Evolutionary conservation across 1,140 invertebrate genomes (phyloP).

Genomic region (Chlorops oryzae): DNA sequence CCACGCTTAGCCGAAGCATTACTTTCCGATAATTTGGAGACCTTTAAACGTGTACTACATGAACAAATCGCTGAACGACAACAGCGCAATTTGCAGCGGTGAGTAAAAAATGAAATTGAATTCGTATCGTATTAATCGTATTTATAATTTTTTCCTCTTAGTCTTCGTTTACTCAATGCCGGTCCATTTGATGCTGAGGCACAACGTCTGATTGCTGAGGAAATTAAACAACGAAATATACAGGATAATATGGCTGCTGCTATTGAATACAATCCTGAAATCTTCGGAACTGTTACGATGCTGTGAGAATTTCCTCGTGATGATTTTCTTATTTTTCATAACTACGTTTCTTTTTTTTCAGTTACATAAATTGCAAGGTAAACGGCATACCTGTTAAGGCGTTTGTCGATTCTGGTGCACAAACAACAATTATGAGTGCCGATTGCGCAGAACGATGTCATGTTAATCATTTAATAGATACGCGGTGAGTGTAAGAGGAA

Average conservation of each 20-base stretch:
- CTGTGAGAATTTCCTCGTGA: slow-evolving; percentile 53
- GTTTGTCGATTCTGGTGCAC: slow-evolving; percentile 94
- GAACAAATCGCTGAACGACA: slow-evolving; percentile 73
- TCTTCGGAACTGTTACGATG: slow-evolving; percentile 96
- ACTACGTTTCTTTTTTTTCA: slow-evolving; percentile 13
- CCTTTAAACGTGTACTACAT: slow-evolving; percentile 72
- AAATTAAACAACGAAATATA: slow-evolving; percentile 93
- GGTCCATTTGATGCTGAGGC: slow-evolving; percentile 94
- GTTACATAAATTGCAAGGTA: slow-evolving; percentile 86
- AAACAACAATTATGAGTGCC: slow-evolving; percentile 91
- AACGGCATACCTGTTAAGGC: slow-evolving; percentile 95
- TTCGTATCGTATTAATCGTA: too few species aligned
- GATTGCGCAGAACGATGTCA: slow-evolving; percentile 89
- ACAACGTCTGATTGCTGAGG: slow-evolving; percentile 89
- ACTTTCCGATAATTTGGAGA: slow-evolving; percentile 73
- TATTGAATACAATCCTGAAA: slow-evolving; percentile 97
- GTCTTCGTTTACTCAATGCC: slow-evolving; percentile 81
- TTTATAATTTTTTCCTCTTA: too few species aligned
- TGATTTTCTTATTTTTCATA: neutral
- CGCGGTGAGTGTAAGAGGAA: slow-evolving; percentile 40
- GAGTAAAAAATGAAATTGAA: too few species aligned
- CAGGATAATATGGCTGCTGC: slow-evolving; percentile 98
- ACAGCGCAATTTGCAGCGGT: slow-evolving; percentile 73
- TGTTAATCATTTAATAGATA: slow-evolving; percentile 92
- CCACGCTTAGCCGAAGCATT: slow-evolving; percentile 85